These are phyloP conservation scores for Pasiphila rectangulata DNA, from an alignment of 2,888 invertebrate species.

Conservation along the genomic window DNA sequence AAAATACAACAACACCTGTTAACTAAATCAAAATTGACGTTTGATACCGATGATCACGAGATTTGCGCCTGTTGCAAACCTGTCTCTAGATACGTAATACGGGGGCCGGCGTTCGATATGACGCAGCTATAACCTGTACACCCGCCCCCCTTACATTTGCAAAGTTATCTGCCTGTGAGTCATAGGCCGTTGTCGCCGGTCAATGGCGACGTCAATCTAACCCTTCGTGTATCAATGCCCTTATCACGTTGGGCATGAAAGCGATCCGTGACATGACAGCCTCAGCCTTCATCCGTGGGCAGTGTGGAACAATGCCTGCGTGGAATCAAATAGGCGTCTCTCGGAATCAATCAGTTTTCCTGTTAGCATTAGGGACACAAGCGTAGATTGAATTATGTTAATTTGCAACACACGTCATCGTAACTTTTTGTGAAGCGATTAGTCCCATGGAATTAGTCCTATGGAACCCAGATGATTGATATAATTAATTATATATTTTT, in stretches of 20 bases:
- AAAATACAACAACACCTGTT: too few species aligned
- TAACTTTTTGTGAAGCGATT: too few species aligned
- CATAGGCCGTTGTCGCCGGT: slow-evolving; percentile 38
- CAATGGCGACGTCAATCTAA: slow-evolving; percentile 50
- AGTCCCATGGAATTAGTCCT: too few species aligned
- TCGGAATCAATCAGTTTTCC: slow-evolving; percentile 1
- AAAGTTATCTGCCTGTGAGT: slow-evolving; percentile 40
- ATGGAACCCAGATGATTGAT: too few species aligned
- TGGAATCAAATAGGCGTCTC: slow-evolving; percentile 20
- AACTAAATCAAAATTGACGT: too few species aligned
- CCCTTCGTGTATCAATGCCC: slow-evolving; percentile 43
- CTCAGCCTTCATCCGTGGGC: slow-evolving; percentile 32
- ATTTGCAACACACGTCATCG: too few species aligned
- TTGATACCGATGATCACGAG: too few species aligned
- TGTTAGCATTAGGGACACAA: background rate
- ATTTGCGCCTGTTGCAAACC: too few species aligned
- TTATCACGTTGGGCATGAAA: slow-evolving; percentile 40
- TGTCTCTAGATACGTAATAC: too few species aligned
- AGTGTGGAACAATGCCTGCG: slow-evolving; percentile 22
- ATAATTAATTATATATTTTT: too few species aligned
- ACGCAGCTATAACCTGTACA: slow-evolving; percentile 23
- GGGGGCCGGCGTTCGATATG: slow-evolving; percentile 23
- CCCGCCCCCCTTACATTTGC: slow-evolving; percentile 28
- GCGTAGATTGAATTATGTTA: too few species aligned
- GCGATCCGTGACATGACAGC: slow-evolving; percentile 19